Base-by-base conservation (phyloP, 2,113 vertebrate species). In the Oncorhynchus nerka region DNA sequence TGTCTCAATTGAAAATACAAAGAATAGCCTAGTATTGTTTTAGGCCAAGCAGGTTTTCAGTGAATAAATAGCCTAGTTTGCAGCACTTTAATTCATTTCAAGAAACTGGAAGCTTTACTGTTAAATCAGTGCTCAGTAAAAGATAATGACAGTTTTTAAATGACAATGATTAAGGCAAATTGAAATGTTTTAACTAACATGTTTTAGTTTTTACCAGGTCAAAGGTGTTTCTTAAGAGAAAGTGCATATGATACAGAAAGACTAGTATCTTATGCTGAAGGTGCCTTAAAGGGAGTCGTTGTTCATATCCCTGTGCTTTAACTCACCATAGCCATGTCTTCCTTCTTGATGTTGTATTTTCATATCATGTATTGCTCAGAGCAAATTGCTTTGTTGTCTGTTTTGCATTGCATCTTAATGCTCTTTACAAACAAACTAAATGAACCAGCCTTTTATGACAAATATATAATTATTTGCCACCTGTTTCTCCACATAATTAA, bases 81-180 rank as follows among this genome's bases (percentile, higher is more conserved):
- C 77, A 82, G 88, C 88, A 91, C 88, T 91, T 87, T 86, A 69
- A 84, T 64, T 84, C 49, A 57, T 74, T 85, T 81, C 74, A 68
- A 71, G 81, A 65, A 72, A 45, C 81, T 82, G 75, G 82, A 82
- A 67, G 75, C 39, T 75, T 91, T 77, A 67, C 79, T 79, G 62
- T 77, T 24, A 75, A 84, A 81, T 67, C 73, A 55, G 71, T 75
- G 74, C 83, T 80, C 73, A 81, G 72, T 74, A 39, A 69, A 78
- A 55, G 12, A 55, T 19, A 19, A 16, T 13, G 49, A 51, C 76
- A 75, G 67, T 81, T 82, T 16, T 12, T 32, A 16, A 55, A 55
- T 55, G 15, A 55, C 4, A 19, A 68, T 19, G 66, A 84, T 78
- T 84, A 72, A 70, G 62, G 51, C 74, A 51, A 72, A 80, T 70